A percentile compares a stretch with the other conserved stretches of the same genome.
These are phyloP conservation scores for Pygoscelis adeliae DNA, from an alignment of 2,113 vertebrate species.

Conservation along the genomic window DNA sequence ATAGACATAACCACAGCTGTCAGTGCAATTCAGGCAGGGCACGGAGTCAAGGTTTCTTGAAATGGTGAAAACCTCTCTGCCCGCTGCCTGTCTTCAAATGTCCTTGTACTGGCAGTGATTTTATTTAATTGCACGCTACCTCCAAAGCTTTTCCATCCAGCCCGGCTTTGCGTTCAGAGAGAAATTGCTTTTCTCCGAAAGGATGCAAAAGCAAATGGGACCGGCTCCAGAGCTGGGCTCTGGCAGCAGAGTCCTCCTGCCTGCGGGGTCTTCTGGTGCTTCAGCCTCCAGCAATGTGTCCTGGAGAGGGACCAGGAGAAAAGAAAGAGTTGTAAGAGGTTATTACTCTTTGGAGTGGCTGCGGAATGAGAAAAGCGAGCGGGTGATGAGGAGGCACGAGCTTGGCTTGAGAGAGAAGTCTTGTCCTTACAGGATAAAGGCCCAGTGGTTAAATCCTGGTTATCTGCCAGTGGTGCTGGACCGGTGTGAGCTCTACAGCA, in stretches of 20 bases:
- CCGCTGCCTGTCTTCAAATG: not conserved
- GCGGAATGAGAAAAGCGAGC: rapidly evolving
- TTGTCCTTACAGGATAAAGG: not conserved
- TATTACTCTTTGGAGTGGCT: not conserved
- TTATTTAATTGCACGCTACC: not conserved
- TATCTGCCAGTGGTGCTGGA: not conserved
- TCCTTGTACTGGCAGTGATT: not conserved
- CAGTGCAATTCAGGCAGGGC: not conserved
- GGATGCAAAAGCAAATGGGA: not conserved
- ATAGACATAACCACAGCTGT: not conserved
- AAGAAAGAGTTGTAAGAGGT: not conserved
- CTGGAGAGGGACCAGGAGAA: not conserved
- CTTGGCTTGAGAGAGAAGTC: not conserved
- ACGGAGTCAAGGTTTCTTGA: not conserved
- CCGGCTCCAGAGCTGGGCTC: not conserved
- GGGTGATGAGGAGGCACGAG: not conserved
- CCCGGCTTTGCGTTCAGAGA: not conserved
- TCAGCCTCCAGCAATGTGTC: not conserved
- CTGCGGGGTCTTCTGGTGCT: not conserved
- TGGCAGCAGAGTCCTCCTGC: not conserved
- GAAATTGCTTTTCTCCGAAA: not conserved
- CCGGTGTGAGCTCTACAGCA: not conserved
- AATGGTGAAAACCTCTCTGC: not conserved
- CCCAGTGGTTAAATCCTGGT: not conserved
- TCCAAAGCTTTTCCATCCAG: not conserved